Base-by-base conservation (phyloP, 2,113 vertebrate genomes). In the Theristicus caerulescens region DNA sequence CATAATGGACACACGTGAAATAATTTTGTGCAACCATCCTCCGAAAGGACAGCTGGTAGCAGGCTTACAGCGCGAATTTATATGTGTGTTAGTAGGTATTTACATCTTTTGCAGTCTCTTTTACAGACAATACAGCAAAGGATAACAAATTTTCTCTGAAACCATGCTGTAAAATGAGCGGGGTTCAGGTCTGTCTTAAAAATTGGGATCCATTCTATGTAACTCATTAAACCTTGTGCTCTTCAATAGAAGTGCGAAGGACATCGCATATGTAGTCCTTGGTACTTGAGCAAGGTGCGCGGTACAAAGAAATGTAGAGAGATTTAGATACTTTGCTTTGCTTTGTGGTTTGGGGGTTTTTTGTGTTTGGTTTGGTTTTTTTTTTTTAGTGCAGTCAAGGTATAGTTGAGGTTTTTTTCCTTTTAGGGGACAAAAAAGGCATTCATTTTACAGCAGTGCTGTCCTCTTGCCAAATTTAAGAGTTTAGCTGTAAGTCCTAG, bases 1-100 rank as follows among this genome's bases (percentile, higher is more conserved):
- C 93, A 96, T 86, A 95, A 84, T 93, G 86, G 82, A 79, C 27
- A 17, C 54, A 22, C 32, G 58, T 91, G 61, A 92, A 92, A 95
- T 93, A 89, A 94, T 97, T 91, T 38, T 90, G 78, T 94, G 90
- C 84, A 94, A 10, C 92, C 82, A 58, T 86, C 62, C 76, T 86
- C 78, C 87, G 62, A 38, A 64, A 82, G 94, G 77, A 77, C 96
- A 96, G 94, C 87, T 95, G 87, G 66, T 36, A 76, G 81, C 44
- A 36, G 90, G 79, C 71, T 89, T 57, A 22, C 49, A 90, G 86
- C 81, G 38, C 1, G 1, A 40, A 36, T 74, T 78, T 54, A 25
- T 38, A 65, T 32, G 49, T 52, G 2, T 59, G 2, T 79, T 40
- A 76, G 57, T 44, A 89, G 70, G 34, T 62, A 85, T 79, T 93